These are phyloP conservation scores for Cryptoblepharus egeriae DNA, from an alignment of 2,797 vertebrate genomes.

Conservation along the genomic window DNA sequence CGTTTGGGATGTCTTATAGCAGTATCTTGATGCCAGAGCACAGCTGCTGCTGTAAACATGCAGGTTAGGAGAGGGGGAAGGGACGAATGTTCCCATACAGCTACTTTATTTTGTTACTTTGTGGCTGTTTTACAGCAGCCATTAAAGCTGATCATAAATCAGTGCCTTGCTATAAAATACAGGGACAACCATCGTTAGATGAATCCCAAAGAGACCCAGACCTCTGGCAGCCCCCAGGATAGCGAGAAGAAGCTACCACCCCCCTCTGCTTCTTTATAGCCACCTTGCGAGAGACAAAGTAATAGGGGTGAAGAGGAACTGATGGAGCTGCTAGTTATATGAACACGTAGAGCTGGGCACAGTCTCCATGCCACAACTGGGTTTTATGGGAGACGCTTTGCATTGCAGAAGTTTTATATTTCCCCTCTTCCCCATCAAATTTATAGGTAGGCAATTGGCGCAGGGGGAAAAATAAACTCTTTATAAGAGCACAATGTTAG, in stretches of 20 bases:
- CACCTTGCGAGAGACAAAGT: not conserved
- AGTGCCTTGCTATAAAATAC: slow-evolving; percentile 51
- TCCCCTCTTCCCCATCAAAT: slow-evolving; percentile 44
- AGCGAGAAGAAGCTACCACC: not conserved
- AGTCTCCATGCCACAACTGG: not conserved
- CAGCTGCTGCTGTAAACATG: not conserved
- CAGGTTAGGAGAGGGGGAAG: slow-evolving; percentile 27
- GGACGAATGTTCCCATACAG: slow-evolving; percentile 31
- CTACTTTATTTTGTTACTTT: slow-evolving; percentile 66
- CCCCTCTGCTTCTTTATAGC: not conserved
- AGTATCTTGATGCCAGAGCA: not conserved
- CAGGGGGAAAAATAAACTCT: slow-evolving; percentile 64
- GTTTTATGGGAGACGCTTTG: slow-evolving; percentile 21
- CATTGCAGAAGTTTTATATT: slow-evolving; percentile 47
- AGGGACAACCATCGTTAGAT: slow-evolving; percentile 11
- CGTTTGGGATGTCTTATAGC: not conserved
- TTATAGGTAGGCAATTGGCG: slow-evolving; percentile 65
- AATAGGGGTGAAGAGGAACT: not conserved
- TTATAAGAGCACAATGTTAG: slow-evolving; percentile 51
- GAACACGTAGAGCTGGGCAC: not conserved
- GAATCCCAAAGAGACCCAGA: slow-evolving; percentile 20
- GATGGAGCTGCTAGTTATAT: not conserved
- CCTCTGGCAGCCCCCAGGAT: slow-evolving; percentile 16
- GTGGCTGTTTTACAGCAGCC: slow-evolving; percentile 67
- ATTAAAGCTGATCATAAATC: slow-evolving; percentile 73